Conservation (phyloP, 2,888 invertebrate genomes). For the Stenoptilia bipunctidactyla region DNA sequence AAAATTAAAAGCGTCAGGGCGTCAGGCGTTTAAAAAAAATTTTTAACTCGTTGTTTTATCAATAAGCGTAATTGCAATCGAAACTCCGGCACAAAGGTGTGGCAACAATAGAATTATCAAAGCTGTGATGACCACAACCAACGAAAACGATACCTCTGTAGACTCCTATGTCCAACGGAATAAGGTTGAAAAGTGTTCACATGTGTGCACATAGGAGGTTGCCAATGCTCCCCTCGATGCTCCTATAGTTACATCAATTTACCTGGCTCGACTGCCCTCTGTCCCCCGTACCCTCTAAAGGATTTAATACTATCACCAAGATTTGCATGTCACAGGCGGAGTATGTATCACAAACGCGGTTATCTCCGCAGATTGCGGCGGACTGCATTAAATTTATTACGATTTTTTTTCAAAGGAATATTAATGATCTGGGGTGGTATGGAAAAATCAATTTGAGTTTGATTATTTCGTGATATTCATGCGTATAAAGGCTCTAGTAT, state of each 20-base stretch:
- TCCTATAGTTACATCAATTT: slow-evolving; percentile 53
- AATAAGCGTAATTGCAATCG: background rate
- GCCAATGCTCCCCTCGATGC: slow-evolving; percentile 29
- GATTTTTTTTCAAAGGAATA: background rate
- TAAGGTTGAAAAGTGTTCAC: background rate
- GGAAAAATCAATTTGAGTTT: too few species aligned
- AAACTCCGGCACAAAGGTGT: background rate
- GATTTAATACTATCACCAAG: slow-evolving; percentile 66
- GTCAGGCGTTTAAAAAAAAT: too few species aligned
- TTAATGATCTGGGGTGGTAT: background rate
- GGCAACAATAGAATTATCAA: background rate
- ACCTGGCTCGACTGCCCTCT: slow-evolving; percentile 14
- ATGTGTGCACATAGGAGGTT: background rate
- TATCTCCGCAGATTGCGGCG: background rate
- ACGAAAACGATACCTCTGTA: background rate
- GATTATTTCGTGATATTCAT: too few species aligned
- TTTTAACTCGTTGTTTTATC: too few species aligned
- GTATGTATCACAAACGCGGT: slow-evolving; percentile 13
- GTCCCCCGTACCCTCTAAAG: slow-evolving; percentile 46
- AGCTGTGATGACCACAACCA: background rate
- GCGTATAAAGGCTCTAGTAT: too few species aligned
- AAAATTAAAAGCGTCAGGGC: too few species aligned
- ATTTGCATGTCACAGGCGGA: slow-evolving; percentile 66
- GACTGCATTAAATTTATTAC: background rate
- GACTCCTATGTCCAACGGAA: background rate